Conservation (phyloP, 2,888 invertebrate species). For the Pharmacophagus antenor region DNA sequence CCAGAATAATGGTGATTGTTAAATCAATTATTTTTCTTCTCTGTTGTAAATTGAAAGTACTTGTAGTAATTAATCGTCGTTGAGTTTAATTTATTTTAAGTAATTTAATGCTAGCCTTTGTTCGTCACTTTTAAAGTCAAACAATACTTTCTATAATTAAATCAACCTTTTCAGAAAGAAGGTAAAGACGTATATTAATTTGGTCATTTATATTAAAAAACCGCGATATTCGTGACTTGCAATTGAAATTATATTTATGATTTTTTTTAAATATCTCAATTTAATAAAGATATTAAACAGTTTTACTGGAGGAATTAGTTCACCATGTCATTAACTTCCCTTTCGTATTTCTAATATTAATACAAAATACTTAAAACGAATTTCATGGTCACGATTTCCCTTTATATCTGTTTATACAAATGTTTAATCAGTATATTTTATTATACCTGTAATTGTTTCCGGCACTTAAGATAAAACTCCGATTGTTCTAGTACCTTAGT, state of each 20-base stretch:
- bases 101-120: slow-evolving; percentile 17
- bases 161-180: slow-evolving; percentile 4
- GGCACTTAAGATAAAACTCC: background rate
- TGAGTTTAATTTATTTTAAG: slow-evolving; percentile 7
- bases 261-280: background rate
- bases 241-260: background rate
- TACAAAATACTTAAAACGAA: too few relatives aligned
- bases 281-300: background rate
- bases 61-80: slow-evolving; percentile 9
- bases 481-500: background rate
- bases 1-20: background rate
- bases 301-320: too few relatives aligned
- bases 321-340: too few relatives aligned
- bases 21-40: background rate
- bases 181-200: slow-evolving; percentile 17
- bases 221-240: background rate
- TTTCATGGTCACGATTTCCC: background rate
- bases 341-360: too few relatives aligned
- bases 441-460: background rate
- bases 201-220: background rate
- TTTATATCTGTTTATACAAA: background rate
- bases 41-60: slow-evolving; percentile 1
- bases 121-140: slow-evolving; percentile 13
- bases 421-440: background rate
- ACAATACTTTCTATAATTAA: slow-evolving; percentile 10